These are phyloP conservation scores for Xyrauchen texanus DNA, from an alignment of 2,113 vertebrate species.

Conservation along the genomic window DNA sequence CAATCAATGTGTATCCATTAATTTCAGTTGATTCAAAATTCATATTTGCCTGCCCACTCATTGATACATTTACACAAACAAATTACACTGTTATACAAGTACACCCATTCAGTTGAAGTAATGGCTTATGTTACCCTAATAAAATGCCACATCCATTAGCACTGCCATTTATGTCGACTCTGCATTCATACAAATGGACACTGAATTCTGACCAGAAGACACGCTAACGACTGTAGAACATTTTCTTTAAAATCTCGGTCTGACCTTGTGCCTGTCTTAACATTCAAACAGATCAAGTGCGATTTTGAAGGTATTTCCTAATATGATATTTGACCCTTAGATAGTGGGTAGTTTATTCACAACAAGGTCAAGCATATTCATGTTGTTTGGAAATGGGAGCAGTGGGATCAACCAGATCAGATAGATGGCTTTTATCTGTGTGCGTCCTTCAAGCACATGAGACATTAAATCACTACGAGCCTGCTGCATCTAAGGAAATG, in stretches of 20 bases:
- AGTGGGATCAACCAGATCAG: slow-evolving; percentile 3
- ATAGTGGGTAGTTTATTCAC: slow-evolving; percentile 19
- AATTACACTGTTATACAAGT: slow-evolving; percentile 49
- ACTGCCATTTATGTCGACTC: slow-evolving; percentile 15
- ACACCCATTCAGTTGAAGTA: slow-evolving; percentile 51
- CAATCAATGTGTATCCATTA: slow-evolving; percentile 60
- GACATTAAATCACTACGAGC: slow-evolving; percentile 54
- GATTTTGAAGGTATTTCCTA: background rate
- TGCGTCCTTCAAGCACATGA: slow-evolving; percentile 51
- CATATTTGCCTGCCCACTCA: slow-evolving; percentile 50
- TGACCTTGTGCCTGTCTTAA: slow-evolving; percentile 4
- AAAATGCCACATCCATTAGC: slow-evolving; percentile 44
- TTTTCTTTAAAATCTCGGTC: background rate
- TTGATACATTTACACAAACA: slow-evolving; percentile 58
- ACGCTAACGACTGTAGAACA: background rate
- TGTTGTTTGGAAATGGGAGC: background rate
- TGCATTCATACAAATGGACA: background rate
- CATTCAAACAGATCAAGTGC: background rate
- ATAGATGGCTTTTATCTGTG: slow-evolving; percentile 54
- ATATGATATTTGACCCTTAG: slow-evolving; percentile 17
- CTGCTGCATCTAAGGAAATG: slow-evolving; percentile 34
- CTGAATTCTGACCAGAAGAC: slow-evolving; percentile 9
- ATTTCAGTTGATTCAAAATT: slow-evolving; percentile 63
- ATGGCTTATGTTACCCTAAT: slow-evolving; percentile 38
- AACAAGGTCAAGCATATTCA: background rate